phyloP scores from a whole-genome alignment of 1,140 invertebrate genomes.

The Drosophila lini region DNA sequence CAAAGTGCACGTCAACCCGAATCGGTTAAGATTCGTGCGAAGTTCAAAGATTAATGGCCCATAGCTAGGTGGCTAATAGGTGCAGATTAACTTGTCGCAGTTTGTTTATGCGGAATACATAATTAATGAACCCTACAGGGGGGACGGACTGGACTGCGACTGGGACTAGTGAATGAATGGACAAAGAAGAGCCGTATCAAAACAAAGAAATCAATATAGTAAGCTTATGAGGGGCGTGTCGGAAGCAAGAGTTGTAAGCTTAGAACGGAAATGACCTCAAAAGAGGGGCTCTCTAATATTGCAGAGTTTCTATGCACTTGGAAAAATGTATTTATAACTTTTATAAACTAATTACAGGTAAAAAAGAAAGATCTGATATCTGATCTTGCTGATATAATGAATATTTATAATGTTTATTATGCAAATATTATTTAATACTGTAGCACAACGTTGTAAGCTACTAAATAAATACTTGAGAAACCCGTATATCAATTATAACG shows the following conservation, averaged over 20 bases:
- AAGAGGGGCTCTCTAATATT: background rate
- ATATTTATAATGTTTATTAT: background rate
- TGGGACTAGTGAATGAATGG: constrained; percentile 40
- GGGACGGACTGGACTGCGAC: background rate
- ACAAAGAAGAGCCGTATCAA: constrained; percentile 43
- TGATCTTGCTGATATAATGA: background rate
- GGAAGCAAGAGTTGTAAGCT: constrained; percentile 3
- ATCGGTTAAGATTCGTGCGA: constrained; percentile 31
- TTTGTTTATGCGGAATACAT: constrained; percentile 36
- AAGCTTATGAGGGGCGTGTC: background rate
- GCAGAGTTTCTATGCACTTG: background rate
- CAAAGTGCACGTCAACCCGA: constrained; percentile 51
- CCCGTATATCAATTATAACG: background rate
- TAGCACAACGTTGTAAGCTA: background rate
- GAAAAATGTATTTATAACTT: background rate
- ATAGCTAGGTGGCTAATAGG: constrained; percentile 13
- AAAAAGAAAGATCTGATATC: too few relatives aligned
- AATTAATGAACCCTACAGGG: constrained; percentile 34
- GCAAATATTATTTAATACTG: background rate
- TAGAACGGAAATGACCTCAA: background rate
- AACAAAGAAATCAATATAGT: constrained; percentile 52
- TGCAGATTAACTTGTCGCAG: constrained; percentile 19
- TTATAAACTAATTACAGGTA: too few relatives aligned
- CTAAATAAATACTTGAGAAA: background rate
- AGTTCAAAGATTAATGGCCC: constrained; percentile 44